Evolutionary conservation across 2,113 vertebrate genomes (phyloP).

Genomic region (Rhegmatorhina hoffmannsi): DNA sequence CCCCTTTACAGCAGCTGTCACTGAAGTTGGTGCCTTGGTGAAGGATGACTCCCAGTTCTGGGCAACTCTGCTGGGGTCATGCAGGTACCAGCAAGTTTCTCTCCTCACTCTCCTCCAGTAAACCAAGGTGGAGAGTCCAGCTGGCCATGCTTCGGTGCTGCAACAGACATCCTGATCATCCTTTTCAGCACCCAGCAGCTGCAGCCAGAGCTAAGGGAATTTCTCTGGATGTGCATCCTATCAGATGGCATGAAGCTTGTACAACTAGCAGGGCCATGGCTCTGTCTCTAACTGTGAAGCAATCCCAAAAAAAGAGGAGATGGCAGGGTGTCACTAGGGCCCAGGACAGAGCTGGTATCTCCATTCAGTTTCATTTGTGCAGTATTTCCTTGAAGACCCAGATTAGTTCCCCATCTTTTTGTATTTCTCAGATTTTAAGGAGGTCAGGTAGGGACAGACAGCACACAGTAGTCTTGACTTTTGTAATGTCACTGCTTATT

Average conservation of each 20-base stretch:
- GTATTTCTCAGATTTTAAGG: not conserved
- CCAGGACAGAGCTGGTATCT: not conserved
- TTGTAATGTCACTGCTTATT: slow-evolving; percentile 58
- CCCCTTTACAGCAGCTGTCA: not conserved
- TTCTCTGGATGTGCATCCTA: rapidly evolving
- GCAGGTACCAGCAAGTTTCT: not conserved
- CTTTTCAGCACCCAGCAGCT: not conserved
- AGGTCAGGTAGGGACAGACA: slow-evolving; percentile 46
- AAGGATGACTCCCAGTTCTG: not conserved
- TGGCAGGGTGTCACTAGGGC: not conserved
- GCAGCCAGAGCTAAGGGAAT: not conserved
- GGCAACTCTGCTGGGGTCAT: not conserved
- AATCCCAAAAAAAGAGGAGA: not conserved
- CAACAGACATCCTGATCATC: not conserved
- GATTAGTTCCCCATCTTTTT: not conserved
- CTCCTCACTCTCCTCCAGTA: rapidly evolving
- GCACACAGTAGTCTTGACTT: slow-evolving; percentile 23
- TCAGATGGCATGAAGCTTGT: not conserved
- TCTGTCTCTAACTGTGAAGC: not conserved
- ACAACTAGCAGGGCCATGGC: not conserved
- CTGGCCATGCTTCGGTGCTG: not conserved
- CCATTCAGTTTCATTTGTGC: not conserved
- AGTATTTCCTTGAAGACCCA: not conserved
- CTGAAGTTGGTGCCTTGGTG: not conserved
- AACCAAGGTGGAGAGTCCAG: not conserved